These are phyloP conservation scores for Engraulis encrasicolus DNA, from an alignment of 2,113 vertebrate species.

Conservation along the genomic window DNA sequence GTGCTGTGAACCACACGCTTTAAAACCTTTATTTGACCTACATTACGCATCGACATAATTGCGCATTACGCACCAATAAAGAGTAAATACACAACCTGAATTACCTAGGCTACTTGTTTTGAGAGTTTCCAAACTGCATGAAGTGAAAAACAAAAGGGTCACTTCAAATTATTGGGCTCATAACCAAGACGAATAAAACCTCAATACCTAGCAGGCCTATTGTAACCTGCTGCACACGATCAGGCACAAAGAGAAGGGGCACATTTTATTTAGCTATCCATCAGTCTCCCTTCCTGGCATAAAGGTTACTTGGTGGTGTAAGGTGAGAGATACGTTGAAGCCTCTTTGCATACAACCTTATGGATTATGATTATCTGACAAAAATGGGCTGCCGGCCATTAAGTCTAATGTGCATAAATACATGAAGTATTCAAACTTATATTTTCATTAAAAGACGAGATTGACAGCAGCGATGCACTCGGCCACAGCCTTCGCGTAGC, in stretches of 20 bases:
- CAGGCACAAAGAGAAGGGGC: neutral
- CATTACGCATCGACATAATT: too few species aligned
- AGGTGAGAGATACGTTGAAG: too few species aligned
- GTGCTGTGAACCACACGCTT: neutral
- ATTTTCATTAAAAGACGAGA: neutral
- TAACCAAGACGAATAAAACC: neutral
- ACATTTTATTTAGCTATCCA: too few species aligned
- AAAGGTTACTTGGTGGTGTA: too few species aligned
- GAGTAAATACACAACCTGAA: neutral
- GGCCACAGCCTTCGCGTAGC: neutral
- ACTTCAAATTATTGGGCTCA: neutral
- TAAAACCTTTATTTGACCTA: neutral
- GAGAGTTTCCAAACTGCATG: neutral
- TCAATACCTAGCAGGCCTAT: too few species aligned
- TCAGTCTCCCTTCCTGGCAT: too few species aligned
- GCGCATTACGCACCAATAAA: neutral
- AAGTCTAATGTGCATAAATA: too few species aligned
- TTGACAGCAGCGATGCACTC: neutral
- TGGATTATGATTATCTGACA: too few species aligned
- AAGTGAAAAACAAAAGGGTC: neutral
- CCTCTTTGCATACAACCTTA: too few species aligned
- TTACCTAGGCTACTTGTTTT: neutral
- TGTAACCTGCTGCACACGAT: neutral
- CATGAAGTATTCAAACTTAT: too few species aligned
- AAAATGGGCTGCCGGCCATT: too few species aligned